phyloP scores from a whole-genome alignment of 1,140 invertebrate genomes.

The Leguminivora glycinivorella region DNA sequence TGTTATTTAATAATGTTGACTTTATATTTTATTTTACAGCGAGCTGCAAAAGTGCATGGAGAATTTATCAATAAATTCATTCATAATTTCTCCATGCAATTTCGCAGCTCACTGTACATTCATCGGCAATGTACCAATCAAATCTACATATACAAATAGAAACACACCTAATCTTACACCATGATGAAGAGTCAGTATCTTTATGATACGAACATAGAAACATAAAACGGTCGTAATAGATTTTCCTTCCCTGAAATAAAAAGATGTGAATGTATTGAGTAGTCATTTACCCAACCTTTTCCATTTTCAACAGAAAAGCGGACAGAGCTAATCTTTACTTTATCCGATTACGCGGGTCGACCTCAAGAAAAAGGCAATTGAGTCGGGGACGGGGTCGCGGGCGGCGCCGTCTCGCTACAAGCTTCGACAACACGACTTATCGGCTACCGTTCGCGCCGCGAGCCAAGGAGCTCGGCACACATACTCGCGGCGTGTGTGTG shows the following conservation, averaged over 20 bases:
- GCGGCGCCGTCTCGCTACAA: constrained; percentile 53
- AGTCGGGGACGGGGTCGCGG: constrained; percentile 49
- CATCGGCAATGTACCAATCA: too few species aligned
- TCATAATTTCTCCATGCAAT: too few species aligned
- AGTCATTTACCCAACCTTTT: constrained; percentile 50
- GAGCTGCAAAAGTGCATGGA: neutral
- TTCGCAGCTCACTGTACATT: too few species aligned
- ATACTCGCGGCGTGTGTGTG: constrained; percentile 40
- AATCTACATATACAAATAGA: too few species aligned
- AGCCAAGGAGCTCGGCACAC: constrained; percentile 40
- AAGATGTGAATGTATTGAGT: constrained; percentile 39
- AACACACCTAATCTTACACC: neutral
- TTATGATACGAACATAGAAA: neutral
- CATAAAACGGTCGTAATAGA: neutral
- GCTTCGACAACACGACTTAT: constrained; percentile 63
- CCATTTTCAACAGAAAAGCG: constrained; percentile 61
- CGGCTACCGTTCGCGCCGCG: constrained; percentile 43
- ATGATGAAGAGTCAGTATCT: neutral
- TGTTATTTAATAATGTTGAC: neutral
- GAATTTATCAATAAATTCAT: too few species aligned
- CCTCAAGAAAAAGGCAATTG: constrained; percentile 75
- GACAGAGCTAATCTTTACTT: constrained; percentile 71
- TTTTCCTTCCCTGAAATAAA: constrained; percentile 31
- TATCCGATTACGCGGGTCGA: constrained; percentile 70
- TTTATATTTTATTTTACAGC: neutral